A percentile compares a stretch with the other conserved stretches of the same genome.
Evolutionary conservation across 2,888 invertebrate genomes (phyloP).

Genomic region (Metalampra italica): DNA sequence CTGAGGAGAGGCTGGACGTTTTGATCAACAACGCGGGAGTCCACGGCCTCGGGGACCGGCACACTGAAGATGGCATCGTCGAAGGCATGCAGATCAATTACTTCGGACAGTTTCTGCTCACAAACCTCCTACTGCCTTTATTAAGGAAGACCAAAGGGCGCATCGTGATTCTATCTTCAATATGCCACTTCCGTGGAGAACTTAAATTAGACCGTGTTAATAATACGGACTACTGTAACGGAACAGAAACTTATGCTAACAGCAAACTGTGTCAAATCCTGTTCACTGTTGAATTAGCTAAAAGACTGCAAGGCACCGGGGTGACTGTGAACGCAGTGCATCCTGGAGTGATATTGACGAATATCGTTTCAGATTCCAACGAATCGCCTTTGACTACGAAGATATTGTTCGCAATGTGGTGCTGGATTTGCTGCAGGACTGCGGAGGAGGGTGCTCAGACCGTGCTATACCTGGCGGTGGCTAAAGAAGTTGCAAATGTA

Average conservation of each 20-base stretch:
- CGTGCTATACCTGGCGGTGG: slow-evolving; percentile 81
- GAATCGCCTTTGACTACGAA: not conserved
- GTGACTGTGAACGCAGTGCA: slow-evolving; percentile 87
- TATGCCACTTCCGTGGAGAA: slow-evolving; percentile 27
- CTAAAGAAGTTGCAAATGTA: slow-evolving; percentile 81
- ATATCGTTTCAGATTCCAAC: slow-evolving; percentile 70
- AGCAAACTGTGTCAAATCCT: slow-evolving; percentile 43
- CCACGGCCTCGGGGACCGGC: slow-evolving; percentile 41
- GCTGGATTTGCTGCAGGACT: slow-evolving; percentile 66
- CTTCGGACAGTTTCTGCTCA: slow-evolving; percentile 82
- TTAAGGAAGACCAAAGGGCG: slow-evolving; percentile 36
- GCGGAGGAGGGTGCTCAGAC: slow-evolving; percentile 86
- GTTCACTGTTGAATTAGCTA: slow-evolving; percentile 39
- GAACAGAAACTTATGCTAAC: slow-evolving; percentile 25
- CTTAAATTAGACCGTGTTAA: slow-evolving; percentile 27
- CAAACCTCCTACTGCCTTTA: slow-evolving; percentile 74
- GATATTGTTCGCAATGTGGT: slow-evolving; percentile 11
- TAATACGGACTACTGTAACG: slow-evolving; percentile 12
- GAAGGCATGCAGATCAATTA: slow-evolving; percentile 77
- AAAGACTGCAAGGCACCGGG: slow-evolving; percentile 42
- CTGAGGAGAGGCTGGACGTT: slow-evolving; percentile 69
- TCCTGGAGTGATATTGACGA: slow-evolving; percentile 87
- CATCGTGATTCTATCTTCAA: slow-evolving; percentile 44
- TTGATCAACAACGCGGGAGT: slow-evolving; percentile 80
- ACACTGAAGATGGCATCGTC: slow-evolving; percentile 79